Evolutionary conservation across 2,888 invertebrate species (phyloP), one percentile per base, ranked within the genome.

Genomic region (Stenoptilia bipunctidactyla): DNA sequence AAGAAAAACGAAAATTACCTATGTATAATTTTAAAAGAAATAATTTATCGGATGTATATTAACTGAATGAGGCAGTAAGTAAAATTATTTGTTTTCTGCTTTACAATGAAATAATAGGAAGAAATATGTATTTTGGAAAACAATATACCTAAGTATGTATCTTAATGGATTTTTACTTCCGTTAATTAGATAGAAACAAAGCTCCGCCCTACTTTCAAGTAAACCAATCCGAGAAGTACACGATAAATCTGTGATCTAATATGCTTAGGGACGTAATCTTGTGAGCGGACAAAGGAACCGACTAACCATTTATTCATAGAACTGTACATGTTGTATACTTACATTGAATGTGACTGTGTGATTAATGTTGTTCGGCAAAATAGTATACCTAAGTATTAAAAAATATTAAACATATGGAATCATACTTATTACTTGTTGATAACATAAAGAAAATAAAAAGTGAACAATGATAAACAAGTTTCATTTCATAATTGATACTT

Each of bases 361-460:
- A 30, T 69, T 64, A 70, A 62, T 70, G 66, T 71, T 70, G 52
- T 63, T 70, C 74, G 30, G 71, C 64, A 59, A 63, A 30, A 30
- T 12, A 3, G 3, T 30, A 30, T 74, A 79, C 66, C 66, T 77
- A 69, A 65, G 61, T 53, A 70, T 55, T 82, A 79, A 80, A 79
- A 80, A 82, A n/a, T n/a, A n/a, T n/a, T 82, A 79, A 77, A 69
- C 73, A 71, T 74, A 70, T 74, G 66, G 76, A 77, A 74, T 76
- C 75, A 73, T 64, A 76, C 67, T 65, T 68, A 69, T 68, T 74
- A 72, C 68, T 76, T 77, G 79, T 80, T 83, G 72, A 69, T 72
- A 69, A 70, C 64, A 69, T 5, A 30, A 57, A 67, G 71, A 77
- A 75, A 72, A 62, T 62, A 75, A 71, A 68, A 74, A 63, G 67